These are phyloP conservation scores for Octodonta nipae DNA, from an alignment of 2,888 invertebrate species.

Conservation along the genomic window DNA sequence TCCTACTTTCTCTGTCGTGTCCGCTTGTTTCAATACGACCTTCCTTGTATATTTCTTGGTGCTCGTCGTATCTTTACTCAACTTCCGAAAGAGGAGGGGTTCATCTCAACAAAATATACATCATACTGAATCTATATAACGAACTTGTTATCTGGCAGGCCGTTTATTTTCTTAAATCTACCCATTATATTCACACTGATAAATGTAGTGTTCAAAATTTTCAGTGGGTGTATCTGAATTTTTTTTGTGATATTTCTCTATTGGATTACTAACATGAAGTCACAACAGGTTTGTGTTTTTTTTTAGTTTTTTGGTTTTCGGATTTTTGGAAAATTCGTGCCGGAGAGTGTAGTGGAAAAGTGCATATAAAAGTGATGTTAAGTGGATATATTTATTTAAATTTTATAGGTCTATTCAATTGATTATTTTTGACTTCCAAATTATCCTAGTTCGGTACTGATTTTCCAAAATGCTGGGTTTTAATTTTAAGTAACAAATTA, in stretches of 20 bases:
- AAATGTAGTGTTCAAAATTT: slow-evolving; percentile 2
- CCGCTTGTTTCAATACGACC: slow-evolving; percentile 23
- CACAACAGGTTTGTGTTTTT: slow-evolving; percentile 22
- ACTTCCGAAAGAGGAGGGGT: slow-evolving; percentile 16
- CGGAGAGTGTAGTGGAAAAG: too few species aligned
- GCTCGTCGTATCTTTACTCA: slow-evolving; percentile 21
- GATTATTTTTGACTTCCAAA: too few species aligned
- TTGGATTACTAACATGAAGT: slow-evolving; percentile 24
- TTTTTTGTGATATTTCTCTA: slow-evolving; percentile 18
- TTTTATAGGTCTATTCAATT: too few species aligned
- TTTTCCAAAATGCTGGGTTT: too few species aligned
- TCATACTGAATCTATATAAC: slow-evolving; percentile 26
- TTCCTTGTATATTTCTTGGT: slow-evolving; percentile 11
- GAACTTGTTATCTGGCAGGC: slow-evolving; percentile 14
- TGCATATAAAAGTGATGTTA: too few species aligned
- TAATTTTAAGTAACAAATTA: too few species aligned
- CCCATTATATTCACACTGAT: slow-evolving; percentile 9
- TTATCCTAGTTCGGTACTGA: too few species aligned
- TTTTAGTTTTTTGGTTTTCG: slow-evolving; percentile 15
- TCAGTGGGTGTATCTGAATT: slow-evolving; percentile 12
- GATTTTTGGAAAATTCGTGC: slow-evolving; percentile 26
- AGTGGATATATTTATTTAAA: too few species aligned
- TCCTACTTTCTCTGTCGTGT: slow-evolving; percentile 29
- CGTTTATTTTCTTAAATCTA: slow-evolving; percentile 23
- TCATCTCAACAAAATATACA: slow-evolving; percentile 17